A percentile compares a stretch with the other conserved stretches of the same genome.
Conservation (phyloP, 2,888 invertebrate genomes). For the Allophyes oxyacanthae region DNA sequence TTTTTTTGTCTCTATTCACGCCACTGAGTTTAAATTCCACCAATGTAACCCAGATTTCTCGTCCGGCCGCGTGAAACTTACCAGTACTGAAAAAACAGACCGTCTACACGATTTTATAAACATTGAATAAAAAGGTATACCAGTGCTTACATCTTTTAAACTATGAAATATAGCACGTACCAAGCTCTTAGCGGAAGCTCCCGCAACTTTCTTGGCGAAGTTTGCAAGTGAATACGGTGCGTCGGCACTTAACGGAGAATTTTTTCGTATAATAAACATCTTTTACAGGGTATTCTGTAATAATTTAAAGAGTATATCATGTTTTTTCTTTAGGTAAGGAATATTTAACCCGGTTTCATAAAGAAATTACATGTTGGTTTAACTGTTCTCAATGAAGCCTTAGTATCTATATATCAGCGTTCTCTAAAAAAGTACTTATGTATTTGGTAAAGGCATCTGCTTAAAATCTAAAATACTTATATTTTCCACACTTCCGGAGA, state of each 20-base stretch:
- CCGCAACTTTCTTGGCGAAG: conserved; percentile 61
- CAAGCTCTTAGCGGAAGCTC: conserved; percentile 69
- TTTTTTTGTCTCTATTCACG: too few species aligned
- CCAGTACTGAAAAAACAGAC: conserved; percentile 50
- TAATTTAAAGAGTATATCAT: conserved; percentile 16
- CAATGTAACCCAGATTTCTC: conserved; percentile 35
- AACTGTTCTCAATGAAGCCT: too few species aligned
- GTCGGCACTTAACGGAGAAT: conserved; percentile 60
- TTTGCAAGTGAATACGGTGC: conserved; percentile 62
- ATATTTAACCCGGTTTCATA: too few species aligned
- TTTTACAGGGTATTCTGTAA: conserved; percentile 31
- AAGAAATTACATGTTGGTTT: too few species aligned
- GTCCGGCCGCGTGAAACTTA: conserved; percentile 42
- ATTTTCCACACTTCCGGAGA: too few species aligned
- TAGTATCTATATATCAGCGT: too few species aligned
- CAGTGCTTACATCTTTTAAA: conserved; percentile 69
- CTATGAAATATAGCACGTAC: conserved; percentile 72
- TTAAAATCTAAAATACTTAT: too few species aligned
- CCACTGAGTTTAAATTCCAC: conserved; percentile 25
- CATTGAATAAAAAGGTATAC: conserved; percentile 67
- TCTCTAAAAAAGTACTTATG: too few species aligned
- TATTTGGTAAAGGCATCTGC: too few species aligned
- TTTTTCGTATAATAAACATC: conserved; percentile 52
- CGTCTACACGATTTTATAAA: conserved; percentile 65
- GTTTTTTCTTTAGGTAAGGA: not conserved